These are phyloP conservation scores for Anneissia japonica DNA, from an alignment of 35 echinoderm and acorn worm genomes.

Conservation along the genomic window DNA sequence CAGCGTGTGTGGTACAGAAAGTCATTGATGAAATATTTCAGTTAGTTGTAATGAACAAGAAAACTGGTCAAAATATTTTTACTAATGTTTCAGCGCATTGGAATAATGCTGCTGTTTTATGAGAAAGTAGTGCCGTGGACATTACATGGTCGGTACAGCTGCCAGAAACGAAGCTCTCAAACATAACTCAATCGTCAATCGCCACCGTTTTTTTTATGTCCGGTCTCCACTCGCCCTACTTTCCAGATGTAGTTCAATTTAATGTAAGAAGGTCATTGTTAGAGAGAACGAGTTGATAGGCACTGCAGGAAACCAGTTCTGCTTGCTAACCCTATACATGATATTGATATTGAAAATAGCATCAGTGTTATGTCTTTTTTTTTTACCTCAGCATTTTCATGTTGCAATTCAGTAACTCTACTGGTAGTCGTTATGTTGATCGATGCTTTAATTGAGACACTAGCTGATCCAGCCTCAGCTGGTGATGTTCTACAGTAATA, in stretches of 20 bases:
- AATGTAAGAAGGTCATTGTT: neutral
- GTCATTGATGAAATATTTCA: neutral
- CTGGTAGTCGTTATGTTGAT: too few relatives aligned
- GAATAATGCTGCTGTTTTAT: neutral
- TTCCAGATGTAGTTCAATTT: neutral
- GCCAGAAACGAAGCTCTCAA: neutral
- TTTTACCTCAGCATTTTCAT: too few relatives aligned
- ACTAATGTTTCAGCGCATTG: neutral
- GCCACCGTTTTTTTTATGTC: neutral
- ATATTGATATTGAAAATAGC: too few relatives aligned
- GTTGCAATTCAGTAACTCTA: too few relatives aligned
- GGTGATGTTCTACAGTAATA: too few relatives aligned
- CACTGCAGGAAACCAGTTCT: neutral
- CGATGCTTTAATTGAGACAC: too few relatives aligned
- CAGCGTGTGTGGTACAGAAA: too few relatives aligned
- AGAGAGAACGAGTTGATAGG: neutral
- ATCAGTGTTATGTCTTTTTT: too few relatives aligned
- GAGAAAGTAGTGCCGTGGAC: neutral
- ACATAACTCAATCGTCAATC: slow-evolving; percentile 1
- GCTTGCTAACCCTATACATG: neutral
- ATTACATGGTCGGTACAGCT: neutral
- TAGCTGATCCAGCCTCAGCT: too few relatives aligned
- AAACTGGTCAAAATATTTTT: neutral
- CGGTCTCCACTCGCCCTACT: neutral
- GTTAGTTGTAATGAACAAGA: neutral